phyloP scores from a whole-genome alignment of 1,140 invertebrate genomes.

The Diachasma alloeum region DNA sequence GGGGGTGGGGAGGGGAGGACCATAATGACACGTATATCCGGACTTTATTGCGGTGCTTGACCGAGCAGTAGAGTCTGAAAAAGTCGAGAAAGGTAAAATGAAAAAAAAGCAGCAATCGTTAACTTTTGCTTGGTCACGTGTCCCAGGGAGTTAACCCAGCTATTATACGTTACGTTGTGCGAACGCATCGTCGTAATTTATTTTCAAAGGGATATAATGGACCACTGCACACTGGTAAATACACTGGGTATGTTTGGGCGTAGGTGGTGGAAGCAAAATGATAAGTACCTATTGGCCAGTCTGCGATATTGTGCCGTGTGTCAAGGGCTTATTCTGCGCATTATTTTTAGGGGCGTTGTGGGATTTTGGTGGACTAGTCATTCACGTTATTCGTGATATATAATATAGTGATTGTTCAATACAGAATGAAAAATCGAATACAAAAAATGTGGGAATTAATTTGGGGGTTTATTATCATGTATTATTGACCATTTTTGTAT shows the following conservation, averaged over 20 bases:
- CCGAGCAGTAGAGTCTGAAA: not conserved
- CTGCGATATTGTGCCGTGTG: not conserved
- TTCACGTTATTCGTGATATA: too few species aligned
- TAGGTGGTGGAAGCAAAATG: constrained; percentile 33
- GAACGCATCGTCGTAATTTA: constrained; percentile 46
- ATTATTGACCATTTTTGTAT: too few species aligned
- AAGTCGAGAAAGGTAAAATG: not conserved
- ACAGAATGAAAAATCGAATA: too few species aligned
- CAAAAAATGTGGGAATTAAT: too few species aligned
- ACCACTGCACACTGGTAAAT: not conserved
- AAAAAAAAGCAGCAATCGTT: constrained; percentile 47
- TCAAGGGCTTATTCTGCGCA: constrained; percentile 15
- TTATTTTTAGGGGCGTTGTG: constrained; percentile 47
- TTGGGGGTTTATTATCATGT: too few species aligned
- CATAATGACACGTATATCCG: constrained; percentile 14
- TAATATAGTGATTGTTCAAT: too few species aligned
- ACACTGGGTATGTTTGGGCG: constrained; percentile 16
- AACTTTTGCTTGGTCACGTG: constrained; percentile 56
- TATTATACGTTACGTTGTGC: constrained; percentile 40
- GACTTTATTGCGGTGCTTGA: not conserved
- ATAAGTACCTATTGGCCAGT: constrained; percentile 39
- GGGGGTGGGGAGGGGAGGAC: not conserved
- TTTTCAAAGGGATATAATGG: constrained; percentile 42
- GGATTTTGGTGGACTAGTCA: too few species aligned
- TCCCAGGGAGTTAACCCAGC: constrained; percentile 44